Base-by-base conservation (phyloP, 64 coral and sea anemone genomes). In the Platygyra sinensis region DNA sequence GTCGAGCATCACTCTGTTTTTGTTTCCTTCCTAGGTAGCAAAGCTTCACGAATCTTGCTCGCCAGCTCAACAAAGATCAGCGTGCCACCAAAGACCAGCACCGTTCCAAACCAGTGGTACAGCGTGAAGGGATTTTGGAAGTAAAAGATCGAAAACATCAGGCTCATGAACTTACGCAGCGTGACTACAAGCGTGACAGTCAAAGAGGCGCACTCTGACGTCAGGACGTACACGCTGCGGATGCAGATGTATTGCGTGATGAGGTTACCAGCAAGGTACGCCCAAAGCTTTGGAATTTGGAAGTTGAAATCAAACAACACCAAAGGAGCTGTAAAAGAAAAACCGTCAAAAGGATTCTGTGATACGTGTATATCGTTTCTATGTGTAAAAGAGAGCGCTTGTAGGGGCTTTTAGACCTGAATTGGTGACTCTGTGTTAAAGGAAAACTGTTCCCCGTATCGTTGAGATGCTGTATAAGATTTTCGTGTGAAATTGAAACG, bases 121-220 rank as follows among this genome's bases (percentile, higher is more conserved):
- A 93, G 11, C 7, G 96, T 99, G 57, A 99, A 99, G 0, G 96
- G 94, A 80, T 99, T 95, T 32, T 61, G 51, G 73, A 99, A 99
- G 87, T 93, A 95, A 67, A 89, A 95, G 38, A 99, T 95, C 0
- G 94, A 95, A 75, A 99, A 92, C 67, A 99, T 52, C 31, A 99
- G 83, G 69, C 94, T 99, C 60, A 93, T 79, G 72, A 99, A 95
- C 84, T 98, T 98, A 29, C 96, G 93, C 15, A 98, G 90, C 52
- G 96, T 98, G 57, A 98, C 51, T 31, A 98, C 91, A 13, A 98
- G 93, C 28, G 96, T 98, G 75, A 98, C 96, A 75, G 96, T 93
- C 30, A 98, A 75, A 38, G 96, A 98, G 5, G 93, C 87, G 65
- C 87, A 93, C 50, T 98, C 96, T 84, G 96, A 95, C 32, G 93